Conservation (phyloP, 1,140 invertebrate species). For the Drosophila kurseongensis region DNA sequence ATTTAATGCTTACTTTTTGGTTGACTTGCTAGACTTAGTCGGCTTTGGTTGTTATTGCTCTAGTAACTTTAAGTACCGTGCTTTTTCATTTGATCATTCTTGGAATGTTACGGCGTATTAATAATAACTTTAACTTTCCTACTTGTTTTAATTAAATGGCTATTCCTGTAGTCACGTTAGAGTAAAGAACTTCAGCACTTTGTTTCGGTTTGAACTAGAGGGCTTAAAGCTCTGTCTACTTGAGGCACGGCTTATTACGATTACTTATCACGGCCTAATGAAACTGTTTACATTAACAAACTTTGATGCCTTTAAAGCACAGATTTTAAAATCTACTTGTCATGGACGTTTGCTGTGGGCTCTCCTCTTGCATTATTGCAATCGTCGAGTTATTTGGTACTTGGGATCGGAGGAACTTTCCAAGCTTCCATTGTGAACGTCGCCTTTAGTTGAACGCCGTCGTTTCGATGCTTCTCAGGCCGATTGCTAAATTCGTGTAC, state of each 20-base stretch:
- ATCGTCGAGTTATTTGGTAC: slow-evolving; percentile 12
- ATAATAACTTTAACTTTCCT: neutral
- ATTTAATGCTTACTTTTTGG: slow-evolving; percentile 61
- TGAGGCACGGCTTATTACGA: slow-evolving; percentile 46
- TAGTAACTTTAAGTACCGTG: slow-evolving; percentile 56
- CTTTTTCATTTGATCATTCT: slow-evolving; percentile 8
- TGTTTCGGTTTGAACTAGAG: slow-evolving; percentile 19
- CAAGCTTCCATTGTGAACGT: slow-evolving; percentile 45
- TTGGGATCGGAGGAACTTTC: slow-evolving; percentile 15
- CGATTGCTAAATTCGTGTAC: slow-evolving; percentile 50
- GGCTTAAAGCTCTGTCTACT: slow-evolving; percentile 46
- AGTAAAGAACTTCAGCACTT: slow-evolving; percentile 14
- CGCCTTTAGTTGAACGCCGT: slow-evolving; percentile 55
- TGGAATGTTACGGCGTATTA: slow-evolving; percentile 1
- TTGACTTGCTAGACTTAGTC: neutral
- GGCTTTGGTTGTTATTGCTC: slow-evolving; percentile 16
- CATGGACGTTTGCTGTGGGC: slow-evolving; percentile 24
- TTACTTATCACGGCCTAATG: slow-evolving; percentile 42
- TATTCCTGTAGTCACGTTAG: slow-evolving; percentile 45
- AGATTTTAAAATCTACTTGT: slow-evolving; percentile 6
- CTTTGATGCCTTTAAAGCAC: slow-evolving; percentile 19
- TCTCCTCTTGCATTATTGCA: slow-evolving; percentile 5
- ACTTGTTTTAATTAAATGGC: neutral
- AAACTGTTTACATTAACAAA: slow-evolving; percentile 14
- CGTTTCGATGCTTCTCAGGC: slow-evolving; percentile 50